A percentile compares a stretch with the other conserved stretches of the same genome.
These are phyloP conservation scores for Orchesella cincta DNA, from an alignment of 1,140 invertebrate species.

Conservation along the genomic window DNA sequence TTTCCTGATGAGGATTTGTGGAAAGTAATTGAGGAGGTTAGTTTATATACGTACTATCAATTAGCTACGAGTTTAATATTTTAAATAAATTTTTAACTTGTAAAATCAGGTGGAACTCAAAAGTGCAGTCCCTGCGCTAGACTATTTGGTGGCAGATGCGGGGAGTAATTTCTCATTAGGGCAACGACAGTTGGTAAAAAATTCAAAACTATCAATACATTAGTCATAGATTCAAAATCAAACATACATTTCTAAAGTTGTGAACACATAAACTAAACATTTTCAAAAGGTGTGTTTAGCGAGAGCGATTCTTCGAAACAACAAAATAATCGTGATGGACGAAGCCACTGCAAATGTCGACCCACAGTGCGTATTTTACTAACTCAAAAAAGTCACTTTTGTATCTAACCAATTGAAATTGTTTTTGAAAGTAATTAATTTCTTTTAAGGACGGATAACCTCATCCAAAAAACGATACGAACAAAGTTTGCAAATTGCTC, in stretches of 20 bases:
- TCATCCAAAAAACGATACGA: constrained; percentile 72
- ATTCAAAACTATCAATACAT: too few species aligned
- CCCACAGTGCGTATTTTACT: constrained; percentile 44
- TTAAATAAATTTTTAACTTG: constrained; percentile 73
- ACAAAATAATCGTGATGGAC: constrained; percentile 57
- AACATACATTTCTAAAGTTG: too few species aligned
- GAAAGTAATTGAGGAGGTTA: constrained; percentile 68
- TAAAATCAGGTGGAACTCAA: constrained; percentile 75
- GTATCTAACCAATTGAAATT: too few species aligned
- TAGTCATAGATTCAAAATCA: too few species aligned
- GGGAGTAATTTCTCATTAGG: constrained; percentile 80
- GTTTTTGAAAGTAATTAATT: constrained; percentile 43
- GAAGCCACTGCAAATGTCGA: constrained; percentile 60
- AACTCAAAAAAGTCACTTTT: constrained; percentile 5
- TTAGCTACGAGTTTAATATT: constrained; percentile 69
- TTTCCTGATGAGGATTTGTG: constrained; percentile 68
- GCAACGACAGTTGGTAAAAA: constrained; percentile 76
- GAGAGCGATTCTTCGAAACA: constrained; percentile 51
- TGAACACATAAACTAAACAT: too few species aligned
- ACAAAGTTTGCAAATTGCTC: constrained; percentile 72
- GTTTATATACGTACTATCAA: constrained; percentile 76
- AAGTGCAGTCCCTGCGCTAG: constrained; percentile 67
- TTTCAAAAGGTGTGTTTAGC: constrained; percentile 44
- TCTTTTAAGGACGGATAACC: constrained; percentile 59
- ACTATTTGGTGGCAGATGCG: constrained; percentile 71